phyloP scores from a whole-genome alignment of 2,888 invertebrate genomes.

The Drosophila falleni region DNA sequence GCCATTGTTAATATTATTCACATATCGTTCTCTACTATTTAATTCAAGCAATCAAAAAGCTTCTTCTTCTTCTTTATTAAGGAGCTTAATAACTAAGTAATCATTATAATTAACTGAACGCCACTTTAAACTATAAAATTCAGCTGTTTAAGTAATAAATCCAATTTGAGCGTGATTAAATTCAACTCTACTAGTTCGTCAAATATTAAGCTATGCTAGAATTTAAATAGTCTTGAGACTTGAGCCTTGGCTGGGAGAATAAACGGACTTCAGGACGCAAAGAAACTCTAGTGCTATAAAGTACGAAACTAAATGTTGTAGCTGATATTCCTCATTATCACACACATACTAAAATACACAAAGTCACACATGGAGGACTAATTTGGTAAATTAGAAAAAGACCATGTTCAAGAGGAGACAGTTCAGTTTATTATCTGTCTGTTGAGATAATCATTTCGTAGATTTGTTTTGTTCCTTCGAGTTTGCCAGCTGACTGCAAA shows the following conservation, averaged over 20 bases:
- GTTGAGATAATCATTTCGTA: constrained; percentile 36
- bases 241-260: constrained; percentile 19
- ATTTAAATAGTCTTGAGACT: constrained; percentile 56
- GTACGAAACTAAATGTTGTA: constrained; percentile 65
- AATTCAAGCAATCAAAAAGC: too few species aligned
- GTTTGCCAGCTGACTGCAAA: constrained; percentile 43
- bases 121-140: background rate
- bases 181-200: constrained; percentile 19
- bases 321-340: constrained; percentile 77
- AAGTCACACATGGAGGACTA: too few species aligned
- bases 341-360: constrained; percentile 9
- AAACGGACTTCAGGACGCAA: constrained; percentile 21
- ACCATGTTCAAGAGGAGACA: constrained; percentile 12
- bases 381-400: constrained; percentile 74
- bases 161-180: background rate
- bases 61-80: background rate
- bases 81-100: too few species aligned
- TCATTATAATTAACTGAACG: background rate
- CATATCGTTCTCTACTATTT: too few species aligned
- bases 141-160: background rate
- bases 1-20: too few species aligned
- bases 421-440: constrained; percentile 65
- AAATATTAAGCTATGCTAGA: background rate
- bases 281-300: constrained; percentile 67
- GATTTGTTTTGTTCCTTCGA: constrained; percentile 22